These are phyloP conservation scores for Archips crataeganus DNA, from an alignment of 2,888 invertebrate genomes.

Conservation along the genomic window DNA sequence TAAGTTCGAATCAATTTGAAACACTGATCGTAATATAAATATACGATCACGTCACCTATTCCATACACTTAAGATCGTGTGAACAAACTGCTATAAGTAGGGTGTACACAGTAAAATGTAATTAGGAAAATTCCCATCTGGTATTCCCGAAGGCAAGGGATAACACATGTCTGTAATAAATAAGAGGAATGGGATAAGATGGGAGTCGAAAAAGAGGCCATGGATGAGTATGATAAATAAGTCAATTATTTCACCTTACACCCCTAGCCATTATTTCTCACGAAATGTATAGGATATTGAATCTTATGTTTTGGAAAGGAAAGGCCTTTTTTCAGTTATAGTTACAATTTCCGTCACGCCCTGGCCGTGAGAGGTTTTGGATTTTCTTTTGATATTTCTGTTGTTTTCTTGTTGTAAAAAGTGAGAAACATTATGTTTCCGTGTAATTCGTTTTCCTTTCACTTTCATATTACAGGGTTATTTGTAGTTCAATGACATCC, in stretches of 20 bases:
- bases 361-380: background rate
- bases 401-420: constrained; percentile 12
- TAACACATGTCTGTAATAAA: constrained; percentile 42
- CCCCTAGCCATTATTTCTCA: constrained; percentile 19
- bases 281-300: constrained; percentile 19
- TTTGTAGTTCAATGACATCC: no score
- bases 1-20: background rate
- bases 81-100: background rate
- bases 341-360: background rate
- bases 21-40: no score
- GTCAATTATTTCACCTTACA: constrained; percentile 43
- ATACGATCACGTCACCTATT: background rate
- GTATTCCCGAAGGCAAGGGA: constrained; percentile 35
- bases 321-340: constrained; percentile 5
- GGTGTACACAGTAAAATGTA: constrained; percentile 29
- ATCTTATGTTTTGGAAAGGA: constrained; percentile 11
- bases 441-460: background rate
- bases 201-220: constrained; percentile 37
- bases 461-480: background rate
- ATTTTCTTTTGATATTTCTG: constrained; percentile 9
- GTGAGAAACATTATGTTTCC: background rate
- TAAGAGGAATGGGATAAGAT: constrained; percentile 40
- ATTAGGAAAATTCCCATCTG: constrained; percentile 39
- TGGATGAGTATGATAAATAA: constrained; percentile 47
- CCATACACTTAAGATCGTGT: background rate